These are phyloP conservation scores for Apomyelois bistriatella DNA, from an alignment of 2,888 invertebrate species.

Conservation along the genomic window DNA sequence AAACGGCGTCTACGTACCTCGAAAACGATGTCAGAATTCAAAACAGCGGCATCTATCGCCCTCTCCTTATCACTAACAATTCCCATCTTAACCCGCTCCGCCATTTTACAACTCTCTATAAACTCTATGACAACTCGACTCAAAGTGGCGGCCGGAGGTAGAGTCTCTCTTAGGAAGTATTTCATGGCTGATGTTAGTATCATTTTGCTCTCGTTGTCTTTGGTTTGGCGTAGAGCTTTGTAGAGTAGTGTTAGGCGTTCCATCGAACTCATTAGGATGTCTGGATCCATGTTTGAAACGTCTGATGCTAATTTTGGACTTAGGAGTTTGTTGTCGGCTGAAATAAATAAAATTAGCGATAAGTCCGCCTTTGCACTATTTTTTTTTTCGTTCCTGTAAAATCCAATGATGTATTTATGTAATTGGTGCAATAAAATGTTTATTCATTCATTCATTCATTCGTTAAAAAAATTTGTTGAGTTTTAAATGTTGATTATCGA, in stretches of 20 bases:
- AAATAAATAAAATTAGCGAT: neutral
- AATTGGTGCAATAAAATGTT: no score
- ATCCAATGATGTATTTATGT: no score
- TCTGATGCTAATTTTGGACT: slow-evolving; percentile 61
- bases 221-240: slow-evolving; percentile 49
- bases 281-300: slow-evolving; percentile 73
- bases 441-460: no score
- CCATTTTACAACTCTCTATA: slow-evolving; percentile 61
- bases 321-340: slow-evolving; percentile 64
- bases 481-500: no score
- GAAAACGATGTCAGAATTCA: slow-evolving; percentile 93
- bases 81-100: slow-evolving; percentile 41
- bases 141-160: slow-evolving; percentile 69
- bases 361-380: no score
- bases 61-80: slow-evolving; percentile 44
- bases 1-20: slow-evolving; percentile 79
- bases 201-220: slow-evolving; percentile 37
- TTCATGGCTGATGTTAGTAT: slow-evolving; percentile 49
- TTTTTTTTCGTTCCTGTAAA: no score
- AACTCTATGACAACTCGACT: slow-evolving; percentile 73
- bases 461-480: no score
- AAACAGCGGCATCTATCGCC: slow-evolving; percentile 78
- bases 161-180: slow-evolving; percentile 64
- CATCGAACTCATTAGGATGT: slow-evolving; percentile 71
- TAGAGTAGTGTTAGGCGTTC: slow-evolving; percentile 66